phyloP scores from a whole-genome alignment of 2,113 vertebrate species.

The Macheiramphus alcinus region DNA sequence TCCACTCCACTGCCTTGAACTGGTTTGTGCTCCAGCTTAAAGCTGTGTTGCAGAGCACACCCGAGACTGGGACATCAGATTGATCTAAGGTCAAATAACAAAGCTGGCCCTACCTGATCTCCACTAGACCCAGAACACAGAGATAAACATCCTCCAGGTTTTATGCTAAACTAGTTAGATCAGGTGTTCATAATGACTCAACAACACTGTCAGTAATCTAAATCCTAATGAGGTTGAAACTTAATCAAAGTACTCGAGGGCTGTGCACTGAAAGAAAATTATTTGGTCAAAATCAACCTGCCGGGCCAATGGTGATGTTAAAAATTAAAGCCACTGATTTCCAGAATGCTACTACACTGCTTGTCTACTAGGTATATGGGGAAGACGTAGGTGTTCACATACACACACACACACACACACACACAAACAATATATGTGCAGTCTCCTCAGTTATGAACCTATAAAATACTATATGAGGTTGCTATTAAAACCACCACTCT shows the following conservation, averaged over 20 bases:
- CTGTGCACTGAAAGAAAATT: neutral
- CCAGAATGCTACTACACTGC: neutral
- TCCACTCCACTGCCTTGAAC: neutral
- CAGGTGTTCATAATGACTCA: neutral
- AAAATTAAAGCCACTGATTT: neutral
- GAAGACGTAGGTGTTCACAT: neutral
- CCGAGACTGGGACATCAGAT: neutral
- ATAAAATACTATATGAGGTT: neutral
- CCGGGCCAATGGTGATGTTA: neutral
- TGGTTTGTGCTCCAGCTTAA: neutral
- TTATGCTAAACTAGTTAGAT: neutral
- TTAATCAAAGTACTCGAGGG: neutral
- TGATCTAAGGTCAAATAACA: neutral
- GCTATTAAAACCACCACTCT: neutral
- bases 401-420: neutral
- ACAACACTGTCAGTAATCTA: neutral
- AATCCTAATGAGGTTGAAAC: neutral
- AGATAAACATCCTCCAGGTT: neutral
- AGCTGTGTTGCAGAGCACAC: neutral
- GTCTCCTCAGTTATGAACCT: neutral
- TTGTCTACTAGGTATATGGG: neutral
- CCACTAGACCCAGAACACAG: neutral
- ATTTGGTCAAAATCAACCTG: neutral
- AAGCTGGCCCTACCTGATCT: neutral
- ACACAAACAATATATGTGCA: neutral